These are phyloP conservation scores for Chelon labrosus DNA, from an alignment of 2,797 vertebrate genomes.

Conservation along the genomic window DNA sequence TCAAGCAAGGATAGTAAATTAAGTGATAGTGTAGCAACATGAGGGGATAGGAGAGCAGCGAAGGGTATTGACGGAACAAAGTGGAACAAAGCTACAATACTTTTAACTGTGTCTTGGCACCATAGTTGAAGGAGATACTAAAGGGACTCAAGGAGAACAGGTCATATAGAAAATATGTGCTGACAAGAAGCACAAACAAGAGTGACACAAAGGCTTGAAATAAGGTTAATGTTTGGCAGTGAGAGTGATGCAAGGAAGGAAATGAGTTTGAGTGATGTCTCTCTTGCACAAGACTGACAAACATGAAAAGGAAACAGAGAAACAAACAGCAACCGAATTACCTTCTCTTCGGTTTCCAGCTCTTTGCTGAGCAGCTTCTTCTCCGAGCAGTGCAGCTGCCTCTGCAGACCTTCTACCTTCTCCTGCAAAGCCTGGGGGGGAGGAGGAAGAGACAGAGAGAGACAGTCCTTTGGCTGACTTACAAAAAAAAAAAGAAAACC, in stretches of 20 bases:
- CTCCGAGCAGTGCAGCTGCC: constrained; percentile 82
- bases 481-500: constrained; percentile 24
- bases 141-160: constrained; percentile 14
- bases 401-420: constrained; percentile 86
- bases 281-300: constrained; percentile 21
- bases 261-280: constrained; percentile 30
- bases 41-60: constrained; percentile 28
- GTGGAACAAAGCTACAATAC: no score
- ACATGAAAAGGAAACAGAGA: constrained; percentile 24
- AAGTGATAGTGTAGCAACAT: constrained; percentile 1
- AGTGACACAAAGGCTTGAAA: constrained; percentile 11
- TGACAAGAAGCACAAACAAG: constrained; percentile 7
- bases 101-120: no score
- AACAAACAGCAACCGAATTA: constrained; percentile 65
- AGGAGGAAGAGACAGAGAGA: constrained; percentile 38
- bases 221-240: background rate
- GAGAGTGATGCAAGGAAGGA: constrained; percentile 38
- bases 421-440: constrained; percentile 88
- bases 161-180: background rate
- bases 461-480: constrained; percentile 41
- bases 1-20: constrained; percentile 48
- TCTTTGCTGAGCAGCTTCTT: constrained; percentile 89
- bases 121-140: background rate
- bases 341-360: constrained; percentile 91
- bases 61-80: background rate